Base-by-base conservation (phyloP, 2,797 vertebrate species). In the Saxicola maurus region DNA sequence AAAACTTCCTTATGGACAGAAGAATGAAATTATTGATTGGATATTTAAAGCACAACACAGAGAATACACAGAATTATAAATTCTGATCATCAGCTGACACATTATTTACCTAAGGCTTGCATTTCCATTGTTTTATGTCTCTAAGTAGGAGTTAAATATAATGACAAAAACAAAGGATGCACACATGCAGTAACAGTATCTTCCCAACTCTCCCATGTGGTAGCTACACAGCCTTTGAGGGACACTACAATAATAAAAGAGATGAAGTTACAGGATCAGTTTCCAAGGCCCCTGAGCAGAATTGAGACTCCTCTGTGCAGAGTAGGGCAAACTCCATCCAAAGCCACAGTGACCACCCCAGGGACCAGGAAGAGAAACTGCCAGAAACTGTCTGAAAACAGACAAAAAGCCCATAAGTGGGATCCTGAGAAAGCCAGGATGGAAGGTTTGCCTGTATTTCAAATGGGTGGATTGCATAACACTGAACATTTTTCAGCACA, bases 381-480 rank as follows among this genome's bases (percentile, higher is more conserved):
- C 30, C 49, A 61, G 24, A 76, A 76, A 42, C 13, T 37, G 31
- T 6, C 61, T 33, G 62, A 40, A 55, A 76, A n/a, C 6, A 35
- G 55, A 59, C 30, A 25, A 51, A 37, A 13, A 1, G 4, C 1
- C 3, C 16, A 0, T 3, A 51, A 43, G 4, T 20, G 10, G 45
- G 52, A 81, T 53, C 56, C 46, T 52, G n/a, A 51, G 27, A 57
- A 66, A 65, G 49, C 5, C 42, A 24, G 11, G 37, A 46, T n/a
- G 10, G 67, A 66, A 80, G 40, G 30, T 2, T 57, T 74, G 46
- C 53, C 43, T 74, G 1, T 5, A 45, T 46, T 78, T 82, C 13
- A 77, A 31, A 52, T 5, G 23, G 30, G 27, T 25, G 31, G 38
- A 60, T 8, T 66, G 69, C 13, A 8, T 16, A 57, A 74, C 33